Conservation (phyloP, 2,113 vertebrate genomes). For the Neopipo cinnamomea region DNA sequence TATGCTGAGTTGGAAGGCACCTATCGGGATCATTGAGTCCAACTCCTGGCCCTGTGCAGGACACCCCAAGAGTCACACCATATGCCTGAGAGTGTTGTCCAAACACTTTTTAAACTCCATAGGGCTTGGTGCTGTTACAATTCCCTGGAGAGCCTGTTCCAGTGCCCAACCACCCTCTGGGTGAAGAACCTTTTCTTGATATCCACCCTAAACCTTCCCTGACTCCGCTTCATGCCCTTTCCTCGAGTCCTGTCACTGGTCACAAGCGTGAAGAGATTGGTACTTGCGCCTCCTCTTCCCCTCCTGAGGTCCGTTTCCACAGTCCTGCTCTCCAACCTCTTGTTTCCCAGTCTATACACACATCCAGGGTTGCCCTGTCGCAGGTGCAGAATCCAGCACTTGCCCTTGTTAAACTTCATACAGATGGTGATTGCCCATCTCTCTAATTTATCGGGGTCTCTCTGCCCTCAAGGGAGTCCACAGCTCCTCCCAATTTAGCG, state of each 20-base stretch:
- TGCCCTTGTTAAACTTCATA: fast-evolving
- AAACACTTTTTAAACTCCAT: neutral
- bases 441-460: neutral
- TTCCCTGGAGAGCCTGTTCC: neutral
- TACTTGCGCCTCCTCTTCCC: neutral
- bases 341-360: neutral
- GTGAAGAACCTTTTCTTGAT: neutral
- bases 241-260: neutral
- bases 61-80: neutral
- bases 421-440: neutral
- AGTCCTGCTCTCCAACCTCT: neutral
- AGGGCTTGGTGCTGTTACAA: neutral
- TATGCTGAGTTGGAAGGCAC: neutral
- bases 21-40: fast-evolving
- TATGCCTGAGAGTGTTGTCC: neutral
- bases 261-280: fast-evolving
- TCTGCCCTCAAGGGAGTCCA: fast-evolving
- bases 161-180: neutral
- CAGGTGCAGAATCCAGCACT: fast-evolving
- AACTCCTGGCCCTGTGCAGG: neutral
- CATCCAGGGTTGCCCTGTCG: neutral
- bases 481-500: neutral
- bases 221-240: neutral
- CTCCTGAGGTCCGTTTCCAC: neutral
- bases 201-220: neutral